Conservation (phyloP, 2,797 vertebrate genomes). For the Etheostoma perlongum region DNA sequence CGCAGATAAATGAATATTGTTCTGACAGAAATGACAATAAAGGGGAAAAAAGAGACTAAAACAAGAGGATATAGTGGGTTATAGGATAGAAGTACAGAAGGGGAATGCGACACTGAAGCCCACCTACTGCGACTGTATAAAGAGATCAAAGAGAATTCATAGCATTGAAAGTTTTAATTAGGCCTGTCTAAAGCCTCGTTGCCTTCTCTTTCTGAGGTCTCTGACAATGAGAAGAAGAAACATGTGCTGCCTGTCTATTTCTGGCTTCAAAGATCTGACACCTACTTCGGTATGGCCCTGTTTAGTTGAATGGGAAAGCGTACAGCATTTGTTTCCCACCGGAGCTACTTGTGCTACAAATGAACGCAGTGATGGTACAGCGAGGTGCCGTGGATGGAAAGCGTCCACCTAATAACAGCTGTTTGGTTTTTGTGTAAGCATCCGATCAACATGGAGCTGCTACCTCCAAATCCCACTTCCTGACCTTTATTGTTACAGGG, state of each 20-base stretch:
- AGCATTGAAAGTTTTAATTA: conserved; percentile 74
- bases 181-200: conserved; percentile 55
- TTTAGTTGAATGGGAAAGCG: conserved; percentile 34
- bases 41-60: background rate
- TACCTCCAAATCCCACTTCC: too few species aligned
- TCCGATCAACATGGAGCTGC: background rate
- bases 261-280: conserved; percentile 66
- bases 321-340: conserved; percentile 19
- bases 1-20: conserved; percentile 24
- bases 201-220: conserved; percentile 51
- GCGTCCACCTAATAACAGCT: background rate
- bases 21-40: conserved; percentile 38
- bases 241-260: conserved; percentile 48
- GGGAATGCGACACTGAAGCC: conserved; percentile 38
- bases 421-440: conserved; percentile 12
- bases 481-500: too few species aligned
- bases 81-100: conserved; percentile 43
- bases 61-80: conserved; percentile 27
- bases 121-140: conserved; percentile 44
- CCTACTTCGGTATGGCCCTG: conserved; percentile 42
- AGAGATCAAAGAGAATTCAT: conserved; percentile 67
- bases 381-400: conserved; percentile 2
- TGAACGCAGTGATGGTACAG: conserved; percentile 1
- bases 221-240: conserved; percentile 58
- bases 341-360: conserved; percentile 50